Percentiles rank a stretch among this genome's conserved stretches.
Conservation (phyloP, 1,140 invertebrate genomes). For the Mya arenaria region DNA sequence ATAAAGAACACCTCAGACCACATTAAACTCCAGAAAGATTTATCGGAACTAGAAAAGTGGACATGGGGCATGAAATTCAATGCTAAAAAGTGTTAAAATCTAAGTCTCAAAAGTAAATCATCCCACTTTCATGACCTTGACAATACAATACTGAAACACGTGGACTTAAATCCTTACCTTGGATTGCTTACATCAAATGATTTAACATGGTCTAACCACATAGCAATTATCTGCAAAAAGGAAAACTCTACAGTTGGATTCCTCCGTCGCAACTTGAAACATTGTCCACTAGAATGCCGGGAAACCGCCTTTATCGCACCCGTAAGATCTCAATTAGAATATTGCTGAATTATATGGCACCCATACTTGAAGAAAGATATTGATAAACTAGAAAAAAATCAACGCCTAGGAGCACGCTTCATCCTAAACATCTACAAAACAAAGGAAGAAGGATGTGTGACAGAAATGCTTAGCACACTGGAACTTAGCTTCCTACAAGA, state of each 20-base stretch:
- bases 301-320: not conserved
- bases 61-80: too few species aligned
- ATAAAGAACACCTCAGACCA: too few species aligned
- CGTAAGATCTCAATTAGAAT: constrained; percentile 9
- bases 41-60: too few species aligned
- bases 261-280: constrained; percentile 10
- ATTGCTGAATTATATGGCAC: not conserved
- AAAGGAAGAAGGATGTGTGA: not conserved
- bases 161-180: not conserved
- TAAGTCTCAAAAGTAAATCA: too few species aligned
- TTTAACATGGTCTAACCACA: constrained; percentile 9
- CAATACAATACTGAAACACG: not conserved
- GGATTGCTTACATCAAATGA: not conserved
- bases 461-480: not conserved
- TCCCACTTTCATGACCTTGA: constrained; percentile 10
- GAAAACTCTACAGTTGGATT: constrained; percentile 29
- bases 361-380: constrained; percentile 13
- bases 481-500: not conserved
- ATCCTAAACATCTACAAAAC: not conserved
- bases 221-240: constrained; percentile 14
- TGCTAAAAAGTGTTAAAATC: too few species aligned
- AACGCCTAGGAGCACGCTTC: not conserved
- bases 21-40: too few species aligned
- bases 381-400: constrained; percentile 1
- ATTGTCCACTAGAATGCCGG: not conserved